These are phyloP conservation scores for Natrix natrix DNA, from an alignment of 2,797 vertebrate genomes.

Conservation along the genomic window DNA sequence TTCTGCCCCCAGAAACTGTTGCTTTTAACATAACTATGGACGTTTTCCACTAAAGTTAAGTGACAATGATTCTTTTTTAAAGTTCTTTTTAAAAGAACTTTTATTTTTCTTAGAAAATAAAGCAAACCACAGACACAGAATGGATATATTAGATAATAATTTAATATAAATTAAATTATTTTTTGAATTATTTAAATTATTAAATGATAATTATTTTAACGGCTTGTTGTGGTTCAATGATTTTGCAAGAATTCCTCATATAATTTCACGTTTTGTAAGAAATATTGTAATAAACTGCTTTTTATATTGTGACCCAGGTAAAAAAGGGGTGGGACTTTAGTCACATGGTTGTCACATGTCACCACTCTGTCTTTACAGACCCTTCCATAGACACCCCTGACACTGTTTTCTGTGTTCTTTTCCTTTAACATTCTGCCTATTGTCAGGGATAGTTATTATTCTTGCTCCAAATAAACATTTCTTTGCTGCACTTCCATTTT, in stretches of 20 bases:
- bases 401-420: neutral
- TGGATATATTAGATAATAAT: neutral
- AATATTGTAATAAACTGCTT: neutral
- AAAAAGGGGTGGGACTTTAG: neutral
- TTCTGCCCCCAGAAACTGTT: neutral
- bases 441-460: neutral
- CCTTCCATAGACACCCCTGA: neutral
- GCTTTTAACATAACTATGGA: neutral
- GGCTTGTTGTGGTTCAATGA: neutral
- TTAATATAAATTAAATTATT: neutral
- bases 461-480: neutral
- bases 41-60: neutral
- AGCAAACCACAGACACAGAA: neutral
- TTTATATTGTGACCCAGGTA: neutral
- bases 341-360: neutral
- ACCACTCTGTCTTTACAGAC: neutral
- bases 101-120: neutral
- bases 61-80: neutral
- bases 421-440: neutral
- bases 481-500: neutral
- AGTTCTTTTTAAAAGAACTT: no score
- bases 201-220: neutral
- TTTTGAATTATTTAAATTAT: neutral
- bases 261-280: neutral
- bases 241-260: neutral